Conservation (phyloP, 2,888 invertebrate species). For the Lochmaea crataegi region DNA sequence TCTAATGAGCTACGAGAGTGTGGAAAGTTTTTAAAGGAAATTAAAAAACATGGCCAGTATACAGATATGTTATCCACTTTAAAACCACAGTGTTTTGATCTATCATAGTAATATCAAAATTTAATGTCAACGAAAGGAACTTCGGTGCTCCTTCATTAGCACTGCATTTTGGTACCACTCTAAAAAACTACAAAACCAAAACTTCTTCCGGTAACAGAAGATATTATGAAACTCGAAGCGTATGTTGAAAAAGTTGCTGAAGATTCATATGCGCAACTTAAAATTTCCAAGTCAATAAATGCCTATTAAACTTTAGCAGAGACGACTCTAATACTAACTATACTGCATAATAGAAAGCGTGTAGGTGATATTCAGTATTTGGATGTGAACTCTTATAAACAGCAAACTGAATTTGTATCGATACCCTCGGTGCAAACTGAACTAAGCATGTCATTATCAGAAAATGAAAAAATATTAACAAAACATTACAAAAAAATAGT, state of each 20-base stretch:
- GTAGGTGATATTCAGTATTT: slow-evolving; percentile 50
- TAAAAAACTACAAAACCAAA: slow-evolving; percentile 37
- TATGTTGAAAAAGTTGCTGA: slow-evolving; percentile 40
- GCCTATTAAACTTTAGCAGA: slow-evolving; percentile 45
- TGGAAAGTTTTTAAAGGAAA: slow-evolving; percentile 27
- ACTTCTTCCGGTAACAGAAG: slow-evolving; percentile 44
- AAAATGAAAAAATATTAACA: slow-evolving; percentile 45
- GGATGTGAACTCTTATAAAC: slow-evolving; percentile 41
- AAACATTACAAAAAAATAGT: slow-evolving; percentile 43
- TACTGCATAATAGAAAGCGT: slow-evolving; percentile 49
- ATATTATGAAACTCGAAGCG: slow-evolving; percentile 46
- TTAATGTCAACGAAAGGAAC: slow-evolving; percentile 35
- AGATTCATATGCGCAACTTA: slow-evolving; percentile 27
- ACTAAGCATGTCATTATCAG: slow-evolving; percentile 27
- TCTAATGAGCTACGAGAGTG: slow-evolving; percentile 30
- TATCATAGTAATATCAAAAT: slow-evolving; percentile 31
- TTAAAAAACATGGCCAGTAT: slow-evolving; percentile 9
- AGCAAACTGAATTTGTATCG: slow-evolving; percentile 4
- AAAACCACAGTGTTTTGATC: neutral
- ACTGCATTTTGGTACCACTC: slow-evolving; percentile 39
- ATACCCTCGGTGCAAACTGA: too few species aligned
- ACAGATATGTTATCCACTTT: neutral
- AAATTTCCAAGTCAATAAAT: slow-evolving; percentile 28
- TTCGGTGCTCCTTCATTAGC: slow-evolving; percentile 35
- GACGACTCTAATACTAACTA: slow-evolving; percentile 44